A percentile compares a stretch with the other conserved stretches of the same genome.
These are phyloP conservation scores for Eupithecia exiguata DNA, from an alignment of 2,888 invertebrate genomes.

Conservation along the genomic window DNA sequence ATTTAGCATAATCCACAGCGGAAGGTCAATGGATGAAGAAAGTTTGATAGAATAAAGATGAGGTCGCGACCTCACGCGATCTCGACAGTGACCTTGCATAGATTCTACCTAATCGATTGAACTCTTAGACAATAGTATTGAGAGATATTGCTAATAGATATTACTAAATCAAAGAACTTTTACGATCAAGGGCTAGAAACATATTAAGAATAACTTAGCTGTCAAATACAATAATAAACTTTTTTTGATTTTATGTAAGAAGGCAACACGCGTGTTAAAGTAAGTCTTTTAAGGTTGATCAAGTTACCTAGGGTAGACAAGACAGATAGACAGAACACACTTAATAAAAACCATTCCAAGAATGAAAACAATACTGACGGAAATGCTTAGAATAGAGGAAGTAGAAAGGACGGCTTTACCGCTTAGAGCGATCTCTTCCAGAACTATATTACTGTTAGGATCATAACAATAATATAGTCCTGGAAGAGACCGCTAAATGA, in stretches of 20 bases:
- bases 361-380: background rate
- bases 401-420: background rate
- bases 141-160: background rate
- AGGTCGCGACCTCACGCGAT: slow-evolving; percentile 51
- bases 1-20: background rate
- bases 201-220: background rate
- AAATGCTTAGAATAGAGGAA: background rate
- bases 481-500: too few species aligned
- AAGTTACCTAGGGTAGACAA: background rate
- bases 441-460: background rate
- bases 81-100: slow-evolving; percentile 53
- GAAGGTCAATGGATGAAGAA: slow-evolving; percentile 51
- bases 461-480: too few species aligned
- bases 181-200: background rate
- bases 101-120: slow-evolving; percentile 23
- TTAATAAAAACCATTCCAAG: background rate
- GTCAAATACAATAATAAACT: background rate
- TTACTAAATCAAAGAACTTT: background rate
- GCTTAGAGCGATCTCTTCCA: background rate
- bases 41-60: slow-evolving; percentile 50
- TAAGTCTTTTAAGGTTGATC: background rate
- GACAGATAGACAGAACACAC: background rate
- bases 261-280: background rate
- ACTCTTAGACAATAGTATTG: slow-evolving; percentile 12
- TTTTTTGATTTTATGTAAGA: background rate